Evolutionary conservation across 2,797 vertebrate genomes (phyloP).

Genomic region (Sphenodon punctatus): DNA sequence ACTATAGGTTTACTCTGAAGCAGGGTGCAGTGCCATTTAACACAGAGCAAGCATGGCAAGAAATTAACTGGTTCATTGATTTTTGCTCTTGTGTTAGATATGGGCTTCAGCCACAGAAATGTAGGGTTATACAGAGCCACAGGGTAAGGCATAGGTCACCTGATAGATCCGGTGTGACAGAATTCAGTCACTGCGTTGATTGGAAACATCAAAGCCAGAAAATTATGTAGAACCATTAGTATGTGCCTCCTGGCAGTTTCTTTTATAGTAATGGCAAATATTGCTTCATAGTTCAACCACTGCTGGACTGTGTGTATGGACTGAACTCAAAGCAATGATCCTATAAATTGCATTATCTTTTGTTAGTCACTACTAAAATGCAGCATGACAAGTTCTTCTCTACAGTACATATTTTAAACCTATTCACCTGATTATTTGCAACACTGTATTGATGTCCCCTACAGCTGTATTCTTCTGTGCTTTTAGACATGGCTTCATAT

Average conservation of each 20-base stretch:
- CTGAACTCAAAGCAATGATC: background rate
- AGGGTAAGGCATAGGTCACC: conserved; percentile 20
- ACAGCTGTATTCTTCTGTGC: background rate
- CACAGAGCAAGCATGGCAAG: background rate
- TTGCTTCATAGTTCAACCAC: conserved; percentile 9
- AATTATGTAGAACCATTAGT: conserved; percentile 16
- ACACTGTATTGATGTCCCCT: background rate
- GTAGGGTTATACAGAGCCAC: conserved; percentile 28
- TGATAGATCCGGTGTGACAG: conserved; percentile 45
- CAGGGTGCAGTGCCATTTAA: conserved; percentile 9
- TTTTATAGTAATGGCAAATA: background rate
- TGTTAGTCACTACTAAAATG: background rate
- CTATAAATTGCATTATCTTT: background rate
- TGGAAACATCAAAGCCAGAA: background rate
- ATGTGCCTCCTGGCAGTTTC: background rate
- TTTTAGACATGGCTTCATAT: background rate
- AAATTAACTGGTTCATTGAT: conserved; percentile 39
- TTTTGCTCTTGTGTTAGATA: background rate
- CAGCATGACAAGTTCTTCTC: background rate
- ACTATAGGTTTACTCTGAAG: rapidly evolving
- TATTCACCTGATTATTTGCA: conserved; percentile 17
- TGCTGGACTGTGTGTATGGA: background rate
- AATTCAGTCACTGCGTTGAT: conserved; percentile 34
- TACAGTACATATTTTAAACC: conserved; percentile 18
- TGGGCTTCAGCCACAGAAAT: conserved; percentile 10